Conservation (phyloP, 1,140 invertebrate genomes). For the Macrotrachela quadricornifera region DNA sequence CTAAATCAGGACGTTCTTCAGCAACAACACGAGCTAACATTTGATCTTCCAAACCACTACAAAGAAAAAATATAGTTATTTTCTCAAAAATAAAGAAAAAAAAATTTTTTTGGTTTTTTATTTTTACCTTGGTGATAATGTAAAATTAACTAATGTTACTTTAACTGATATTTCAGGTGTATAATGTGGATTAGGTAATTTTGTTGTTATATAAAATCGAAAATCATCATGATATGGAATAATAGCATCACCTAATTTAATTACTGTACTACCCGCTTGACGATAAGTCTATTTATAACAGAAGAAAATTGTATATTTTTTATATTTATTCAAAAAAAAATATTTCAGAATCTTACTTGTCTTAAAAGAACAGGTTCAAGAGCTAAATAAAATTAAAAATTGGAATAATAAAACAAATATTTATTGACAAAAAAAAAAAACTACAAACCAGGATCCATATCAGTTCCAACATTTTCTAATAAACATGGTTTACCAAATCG, state of each 20-base stretch:
- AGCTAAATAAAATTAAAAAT: conserved; percentile 8
- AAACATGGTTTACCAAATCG: conserved; percentile 32
- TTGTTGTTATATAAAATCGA: conserved; percentile 65
- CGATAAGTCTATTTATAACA: conserved; percentile 24
- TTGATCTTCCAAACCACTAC: conserved; percentile 77
- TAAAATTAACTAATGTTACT: conserved; percentile 75
- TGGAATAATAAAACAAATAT: not conserved
- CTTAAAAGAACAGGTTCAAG: conserved; percentile 30
- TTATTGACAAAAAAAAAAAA: not conserved
- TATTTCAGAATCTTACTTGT: conserved; percentile 31
- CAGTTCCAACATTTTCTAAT: conserved; percentile 29
- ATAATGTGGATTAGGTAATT: conserved; percentile 71
- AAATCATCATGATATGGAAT: conserved; percentile 66
- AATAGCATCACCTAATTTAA: conserved; percentile 52
- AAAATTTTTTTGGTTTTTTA: not conserved
- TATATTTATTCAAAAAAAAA: not conserved
- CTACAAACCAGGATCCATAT: conserved; percentile 29
- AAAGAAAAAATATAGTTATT: no score
- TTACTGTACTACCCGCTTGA: conserved; percentile 44
- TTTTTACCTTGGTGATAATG: conserved; percentile 51
- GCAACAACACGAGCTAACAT: conserved; percentile 62
- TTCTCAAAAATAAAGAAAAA: no score
- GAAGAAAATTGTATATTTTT: conserved; percentile 16
- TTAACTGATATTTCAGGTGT: conserved; percentile 68
- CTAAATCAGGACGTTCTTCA: conserved; percentile 60